phyloP scores from a whole-genome alignment of 1,140 invertebrate species.

The Eriocheir sinensis region DNA sequence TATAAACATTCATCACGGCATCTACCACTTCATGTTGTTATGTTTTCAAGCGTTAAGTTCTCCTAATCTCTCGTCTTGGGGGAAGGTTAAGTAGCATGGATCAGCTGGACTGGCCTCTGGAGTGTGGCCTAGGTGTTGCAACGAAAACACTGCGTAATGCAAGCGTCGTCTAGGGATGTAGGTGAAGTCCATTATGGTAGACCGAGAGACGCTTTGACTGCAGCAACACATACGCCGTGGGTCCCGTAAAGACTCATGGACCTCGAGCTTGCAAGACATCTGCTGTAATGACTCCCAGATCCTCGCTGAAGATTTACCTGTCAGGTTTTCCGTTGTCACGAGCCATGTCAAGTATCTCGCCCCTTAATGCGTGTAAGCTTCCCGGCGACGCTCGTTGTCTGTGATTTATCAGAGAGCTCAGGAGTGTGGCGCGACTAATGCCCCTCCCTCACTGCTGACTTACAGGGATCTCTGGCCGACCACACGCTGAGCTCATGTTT shows the following conservation, averaged over 20 bases:
- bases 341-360: constrained; percentile 8
- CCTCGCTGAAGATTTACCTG: not conserved
- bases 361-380: constrained; percentile 9
- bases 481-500: not conserved
- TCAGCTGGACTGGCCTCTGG: not conserved
- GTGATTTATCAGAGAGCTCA: constrained; percentile 25
- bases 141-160: not conserved
- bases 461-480: not conserved
- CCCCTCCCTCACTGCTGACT: constrained; percentile 8
- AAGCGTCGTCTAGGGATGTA: not conserved
- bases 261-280: not conserved
- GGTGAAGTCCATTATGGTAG: not conserved
- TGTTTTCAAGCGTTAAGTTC: not conserved
- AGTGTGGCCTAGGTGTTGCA: too few relatives aligned
- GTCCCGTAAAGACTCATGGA: not conserved
- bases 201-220: not conserved
- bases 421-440: constrained; percentile 1
- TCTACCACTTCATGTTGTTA: too few relatives aligned
- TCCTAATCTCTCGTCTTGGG: not conserved
- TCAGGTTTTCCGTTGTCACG: not conserved
- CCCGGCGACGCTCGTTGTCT: not conserved
- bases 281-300: not conserved
- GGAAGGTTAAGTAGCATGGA: not conserved
- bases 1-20: too few relatives aligned
- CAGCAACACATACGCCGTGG: not conserved